Evolutionary conservation across 2,797 vertebrate genomes (phyloP).

Genomic region (Lagocephalus sceleratus): DNA sequence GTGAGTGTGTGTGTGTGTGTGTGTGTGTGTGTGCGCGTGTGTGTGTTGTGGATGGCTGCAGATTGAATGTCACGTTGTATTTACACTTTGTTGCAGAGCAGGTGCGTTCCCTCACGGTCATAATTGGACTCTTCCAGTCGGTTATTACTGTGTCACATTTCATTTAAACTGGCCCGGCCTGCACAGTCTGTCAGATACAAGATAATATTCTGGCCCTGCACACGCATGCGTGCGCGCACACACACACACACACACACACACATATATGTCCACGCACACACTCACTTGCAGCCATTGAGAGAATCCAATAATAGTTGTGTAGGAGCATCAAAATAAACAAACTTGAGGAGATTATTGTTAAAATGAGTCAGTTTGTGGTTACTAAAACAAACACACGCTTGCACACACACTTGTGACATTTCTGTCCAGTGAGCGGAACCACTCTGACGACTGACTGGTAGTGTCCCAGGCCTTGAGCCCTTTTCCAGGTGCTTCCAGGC

Average conservation of each 20-base stretch:
- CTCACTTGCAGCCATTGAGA: slow-evolving; percentile 4
- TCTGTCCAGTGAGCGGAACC: neutral
- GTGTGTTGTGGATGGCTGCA: no score
- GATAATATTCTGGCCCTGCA: slow-evolving; percentile 6
- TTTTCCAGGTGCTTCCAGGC: no score
- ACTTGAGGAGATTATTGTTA: no score
- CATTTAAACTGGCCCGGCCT: slow-evolving; percentile 18
- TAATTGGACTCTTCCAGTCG: slow-evolving; percentile 15
- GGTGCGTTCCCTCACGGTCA: slow-evolving; percentile 5
- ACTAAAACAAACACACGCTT: slow-evolving; percentile 1
- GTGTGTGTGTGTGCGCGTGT: no score
- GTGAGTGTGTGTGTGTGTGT: no score
- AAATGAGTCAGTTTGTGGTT: no score
- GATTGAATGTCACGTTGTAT: slow-evolving; percentile 6
- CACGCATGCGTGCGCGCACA: neutral
- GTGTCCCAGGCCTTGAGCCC: no score
- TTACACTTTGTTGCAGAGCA: slow-evolving; percentile 7
- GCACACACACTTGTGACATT: slow-evolving; percentile 24
- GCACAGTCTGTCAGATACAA: slow-evolving; percentile 5
- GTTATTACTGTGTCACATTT: slow-evolving; percentile 27
- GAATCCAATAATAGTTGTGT: neutral
- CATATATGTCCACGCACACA: neutral
- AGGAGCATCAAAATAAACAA: neutral
- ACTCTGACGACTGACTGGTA: no score
- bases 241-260: neutral